Conservation (phyloP, 2,888 invertebrate species). For the Meandrusa payeni region DNA sequence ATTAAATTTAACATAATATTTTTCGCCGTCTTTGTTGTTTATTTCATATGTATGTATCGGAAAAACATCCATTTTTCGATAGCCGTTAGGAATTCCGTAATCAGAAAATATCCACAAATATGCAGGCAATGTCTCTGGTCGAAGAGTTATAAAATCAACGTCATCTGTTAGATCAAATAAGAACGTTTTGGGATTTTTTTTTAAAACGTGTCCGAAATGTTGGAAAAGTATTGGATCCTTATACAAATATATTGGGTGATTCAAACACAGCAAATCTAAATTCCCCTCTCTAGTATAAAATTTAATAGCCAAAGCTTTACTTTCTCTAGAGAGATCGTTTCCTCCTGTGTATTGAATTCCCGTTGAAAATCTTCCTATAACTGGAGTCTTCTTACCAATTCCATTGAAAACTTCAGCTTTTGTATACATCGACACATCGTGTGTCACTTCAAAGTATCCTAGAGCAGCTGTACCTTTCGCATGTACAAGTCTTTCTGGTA, state of each 20-base stretch:
- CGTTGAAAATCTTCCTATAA: conserved; percentile 87
- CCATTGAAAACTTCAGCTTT: conserved; percentile 87
- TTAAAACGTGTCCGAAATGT: conserved; percentile 93
- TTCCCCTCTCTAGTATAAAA: conserved; percentile 94
- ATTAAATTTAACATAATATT: conserved; percentile 91
- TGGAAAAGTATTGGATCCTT: conserved; percentile 92
- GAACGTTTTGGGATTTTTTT: conserved; percentile 92
- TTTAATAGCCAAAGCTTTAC: conserved; percentile 92
- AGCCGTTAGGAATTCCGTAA: conserved; percentile 93
- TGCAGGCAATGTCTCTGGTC: conserved; percentile 90
- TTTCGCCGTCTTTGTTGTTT: conserved; percentile 84
- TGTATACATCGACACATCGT: conserved; percentile 88
- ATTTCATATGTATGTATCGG: conserved; percentile 93
- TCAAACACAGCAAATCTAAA: conserved; percentile 92
- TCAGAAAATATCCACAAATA: conserved; percentile 87
- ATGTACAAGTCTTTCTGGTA: conserved; percentile 95
- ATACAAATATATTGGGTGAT: conserved; percentile 93
- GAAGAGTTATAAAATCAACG: conserved; percentile 92
- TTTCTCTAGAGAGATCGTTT: conserved; percentile 90
- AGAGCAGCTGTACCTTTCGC: conserved; percentile 96
- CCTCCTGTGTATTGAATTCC: conserved; percentile 91
- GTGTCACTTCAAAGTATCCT: conserved; percentile 90
- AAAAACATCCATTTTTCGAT: conserved; percentile 92
- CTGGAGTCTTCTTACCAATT: conserved; percentile 88
- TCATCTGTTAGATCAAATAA: conserved; percentile 91